Conservation (phyloP, 2,797 vertebrate species). For the Glyptemys insculpta region DNA sequence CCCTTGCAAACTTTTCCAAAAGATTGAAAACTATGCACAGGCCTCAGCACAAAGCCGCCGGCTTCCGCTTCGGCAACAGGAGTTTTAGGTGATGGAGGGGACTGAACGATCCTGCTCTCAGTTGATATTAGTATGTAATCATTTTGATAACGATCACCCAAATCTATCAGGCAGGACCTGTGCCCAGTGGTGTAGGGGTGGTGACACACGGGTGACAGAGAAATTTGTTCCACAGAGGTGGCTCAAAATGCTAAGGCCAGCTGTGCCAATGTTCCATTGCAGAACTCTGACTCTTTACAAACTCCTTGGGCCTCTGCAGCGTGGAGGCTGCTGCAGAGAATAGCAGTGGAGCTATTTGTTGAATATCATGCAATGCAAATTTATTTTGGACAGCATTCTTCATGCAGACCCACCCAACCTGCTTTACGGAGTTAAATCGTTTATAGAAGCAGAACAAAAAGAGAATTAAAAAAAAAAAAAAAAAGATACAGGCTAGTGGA, state of each 20-base stretch:
- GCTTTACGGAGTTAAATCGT: background rate
- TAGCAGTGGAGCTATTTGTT: background rate
- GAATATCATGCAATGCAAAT: background rate
- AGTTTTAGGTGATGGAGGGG: background rate
- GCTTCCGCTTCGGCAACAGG: background rate
- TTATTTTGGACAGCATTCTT: background rate
- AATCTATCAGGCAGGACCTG: background rate
- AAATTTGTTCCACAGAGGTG: accelerated
- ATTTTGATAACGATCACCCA: background rate
- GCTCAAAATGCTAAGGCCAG: background rate
- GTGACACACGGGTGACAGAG: background rate
- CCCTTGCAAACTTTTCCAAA: background rate
- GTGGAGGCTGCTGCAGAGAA: background rate
- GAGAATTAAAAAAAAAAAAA: background rate
- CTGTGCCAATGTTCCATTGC: too few species aligned
- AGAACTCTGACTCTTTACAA: background rate
- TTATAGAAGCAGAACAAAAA: background rate
- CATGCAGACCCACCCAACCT: background rate
- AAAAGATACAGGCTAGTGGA: background rate
- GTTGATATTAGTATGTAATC: background rate
- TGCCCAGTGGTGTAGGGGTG: background rate
- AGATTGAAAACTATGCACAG: background rate
- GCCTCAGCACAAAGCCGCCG: background rate
- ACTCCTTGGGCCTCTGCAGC: background rate
- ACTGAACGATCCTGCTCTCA: background rate